Evolutionary conservation across 2,113 vertebrate species (phyloP).

Genomic region (Mormyrus lacerda): DNA sequence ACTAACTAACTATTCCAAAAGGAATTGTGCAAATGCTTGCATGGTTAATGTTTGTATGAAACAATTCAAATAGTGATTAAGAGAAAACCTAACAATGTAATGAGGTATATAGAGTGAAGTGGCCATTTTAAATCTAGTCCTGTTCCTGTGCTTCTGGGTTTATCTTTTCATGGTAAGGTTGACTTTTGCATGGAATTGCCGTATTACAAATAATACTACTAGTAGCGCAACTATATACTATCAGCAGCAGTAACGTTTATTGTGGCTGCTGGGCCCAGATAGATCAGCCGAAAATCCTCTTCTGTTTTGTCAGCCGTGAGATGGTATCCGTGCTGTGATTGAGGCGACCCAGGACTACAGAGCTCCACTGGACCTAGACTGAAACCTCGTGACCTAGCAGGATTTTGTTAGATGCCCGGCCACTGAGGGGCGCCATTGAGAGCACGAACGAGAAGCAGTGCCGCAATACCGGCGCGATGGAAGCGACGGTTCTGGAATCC

Average conservation of each 20-base stretch:
- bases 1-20: background rate
- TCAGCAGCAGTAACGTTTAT: background rate
- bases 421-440: constrained; percentile 15
- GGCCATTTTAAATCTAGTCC: background rate
- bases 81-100: background rate
- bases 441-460: background rate
- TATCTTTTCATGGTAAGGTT: background rate
- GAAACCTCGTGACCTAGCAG: background rate
- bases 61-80: background rate
- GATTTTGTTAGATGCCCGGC: constrained; percentile 23
- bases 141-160: background rate
- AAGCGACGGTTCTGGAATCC: constrained; percentile 52
- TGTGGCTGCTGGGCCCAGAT: background rate
- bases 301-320: background rate
- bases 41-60: background rate
- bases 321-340: background rate
- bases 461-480: constrained; percentile 42
- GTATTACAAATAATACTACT: background rate
- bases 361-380: background rate
- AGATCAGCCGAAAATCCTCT: background rate
- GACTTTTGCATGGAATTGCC: background rate
- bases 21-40: background rate
- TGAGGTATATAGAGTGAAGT: background rate
- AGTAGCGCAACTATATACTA: background rate
- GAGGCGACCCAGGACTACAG: background rate